Base-by-base conservation (phyloP, 2,888 invertebrate species). In the Boloria euphrosyne region DNA sequence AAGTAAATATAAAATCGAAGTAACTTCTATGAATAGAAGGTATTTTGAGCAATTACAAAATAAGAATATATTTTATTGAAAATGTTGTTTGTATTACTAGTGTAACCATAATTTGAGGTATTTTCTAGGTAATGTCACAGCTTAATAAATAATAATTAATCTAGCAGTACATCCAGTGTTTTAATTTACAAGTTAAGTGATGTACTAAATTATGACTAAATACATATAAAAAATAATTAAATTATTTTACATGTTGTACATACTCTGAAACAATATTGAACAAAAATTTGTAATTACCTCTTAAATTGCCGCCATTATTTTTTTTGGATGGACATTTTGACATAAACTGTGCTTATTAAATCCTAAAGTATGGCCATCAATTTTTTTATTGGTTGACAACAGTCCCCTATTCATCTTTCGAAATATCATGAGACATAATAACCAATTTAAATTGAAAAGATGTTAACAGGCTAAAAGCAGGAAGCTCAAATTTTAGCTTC, bases 401-500 rank as follows among this genome's bases (percentile, higher is more conserved):
- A 57, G 46, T 57, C 57, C 57, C 57, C 57, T 46, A 46, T 57
- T 27, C 44, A 57, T 57, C 46, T 46, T 57, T 46, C n/a, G 5
- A 57, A 51, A 58, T 49, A 51, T 63, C 59, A 51, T 60, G 57
- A 64, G 58, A 59, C 17, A 38, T 49, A 27, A 55, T 64, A 59
- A 66, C 52, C 27, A 61, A 69, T 66, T 60, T 53, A 69, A 66
- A 66, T 63, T 60, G 63, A 64, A 60, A 54, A 66, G 52, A 62
- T 62, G 53, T 67, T 63, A 67, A 67, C 67, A 63, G 44, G n/a
- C 44, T 59, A 60, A 66, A 55, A 60, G 50, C 69, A 66, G 69
- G 69, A 69, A 57, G 63, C 57, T 43, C 44, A 61, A 58, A 65
- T 67, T 43, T 55, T 13, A 27, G n/a, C 51, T 61, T 64, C 68